phyloP scores from a whole-genome alignment of 1,140 invertebrate genomes.

The Choristoneura fumiferana region DNA sequence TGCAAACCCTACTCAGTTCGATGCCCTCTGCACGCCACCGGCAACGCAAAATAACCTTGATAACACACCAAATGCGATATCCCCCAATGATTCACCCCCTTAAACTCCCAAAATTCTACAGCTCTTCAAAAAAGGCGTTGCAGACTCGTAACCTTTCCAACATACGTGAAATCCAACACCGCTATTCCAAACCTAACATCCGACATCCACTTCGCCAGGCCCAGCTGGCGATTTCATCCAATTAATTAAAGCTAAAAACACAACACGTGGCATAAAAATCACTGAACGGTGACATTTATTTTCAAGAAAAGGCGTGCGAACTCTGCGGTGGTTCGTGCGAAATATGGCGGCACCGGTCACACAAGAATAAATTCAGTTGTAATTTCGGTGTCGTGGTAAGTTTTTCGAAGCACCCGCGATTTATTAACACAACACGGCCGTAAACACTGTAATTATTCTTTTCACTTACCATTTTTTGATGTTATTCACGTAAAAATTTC shows the following conservation, averaged over 20 bases:
- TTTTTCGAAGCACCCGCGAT: constrained; percentile 32
- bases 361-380: constrained; percentile 38
- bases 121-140: constrained; percentile 66
- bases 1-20: constrained; percentile 59
- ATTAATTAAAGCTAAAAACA: constrained; percentile 39
- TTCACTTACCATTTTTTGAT: constrained; percentile 77
- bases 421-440: constrained; percentile 45
- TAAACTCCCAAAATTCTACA: constrained; percentile 20
- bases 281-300: constrained; percentile 73
- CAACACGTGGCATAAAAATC: constrained; percentile 75
- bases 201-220: constrained; percentile 27
- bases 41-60: constrained; percentile 36
- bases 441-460: constrained; percentile 60
- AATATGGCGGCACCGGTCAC: constrained; percentile 73
- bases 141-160: constrained; percentile 55
- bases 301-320: constrained; percentile 71
- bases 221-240: constrained; percentile 15
- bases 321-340: constrained; percentile 63
- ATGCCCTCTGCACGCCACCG: constrained; percentile 46
- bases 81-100: constrained; percentile 25
- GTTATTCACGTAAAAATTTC: constrained; percentile 75
- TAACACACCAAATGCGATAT: constrained; percentile 37
- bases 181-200: constrained; percentile 23
- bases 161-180: constrained; percentile 74
- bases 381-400: constrained; percentile 41